A percentile compares a stretch with the other conserved stretches of the same genome.
Conservation (phyloP, 35 echinoderm and acorn worm genomes). For the Holothuria glaberrima region DNA sequence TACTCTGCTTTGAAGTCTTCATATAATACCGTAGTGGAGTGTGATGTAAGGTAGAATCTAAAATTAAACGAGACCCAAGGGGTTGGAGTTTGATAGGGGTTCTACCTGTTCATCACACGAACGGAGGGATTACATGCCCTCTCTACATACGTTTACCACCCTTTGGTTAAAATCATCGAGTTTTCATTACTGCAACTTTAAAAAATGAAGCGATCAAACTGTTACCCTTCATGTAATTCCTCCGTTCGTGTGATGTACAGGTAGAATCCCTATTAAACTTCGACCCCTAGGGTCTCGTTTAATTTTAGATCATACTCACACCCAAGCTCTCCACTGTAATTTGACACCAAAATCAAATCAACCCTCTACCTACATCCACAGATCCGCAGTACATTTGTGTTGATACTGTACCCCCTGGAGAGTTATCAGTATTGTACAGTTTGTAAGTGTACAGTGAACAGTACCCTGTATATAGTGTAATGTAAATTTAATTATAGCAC, state of each 20-base stretch:
- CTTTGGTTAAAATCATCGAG: constrained; percentile 11
- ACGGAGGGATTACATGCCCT: constrained; percentile 33
- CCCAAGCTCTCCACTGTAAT: no score
- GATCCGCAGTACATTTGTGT: no score
- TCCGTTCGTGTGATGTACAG: constrained; percentile 19
- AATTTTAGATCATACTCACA: constrained; percentile 25
- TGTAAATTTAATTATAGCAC: no score
- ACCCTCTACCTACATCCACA: no score
- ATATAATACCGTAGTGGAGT: constrained; percentile 15
- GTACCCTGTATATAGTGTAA: no score
- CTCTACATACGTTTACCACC: not conserved
- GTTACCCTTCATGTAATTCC: constrained; percentile 23
- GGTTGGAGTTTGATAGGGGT: constrained; percentile 9
- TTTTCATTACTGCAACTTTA: constrained; percentile 34
- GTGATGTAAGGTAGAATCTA: no score
- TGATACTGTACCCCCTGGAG: no score
- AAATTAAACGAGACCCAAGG: no score
- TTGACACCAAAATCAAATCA: no score
- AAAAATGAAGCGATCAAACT: constrained; percentile 45
- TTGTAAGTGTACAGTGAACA: no score
- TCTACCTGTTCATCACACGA: not conserved
- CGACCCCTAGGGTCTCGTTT: not conserved
- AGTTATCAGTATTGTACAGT: no score
- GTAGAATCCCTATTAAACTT: constrained; percentile 11
- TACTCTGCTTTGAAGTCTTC: constrained; percentile 50